These are phyloP conservation scores for Hyposoter dolosus DNA, from an alignment of 2,888 invertebrate species.

Conservation along the genomic window DNA sequence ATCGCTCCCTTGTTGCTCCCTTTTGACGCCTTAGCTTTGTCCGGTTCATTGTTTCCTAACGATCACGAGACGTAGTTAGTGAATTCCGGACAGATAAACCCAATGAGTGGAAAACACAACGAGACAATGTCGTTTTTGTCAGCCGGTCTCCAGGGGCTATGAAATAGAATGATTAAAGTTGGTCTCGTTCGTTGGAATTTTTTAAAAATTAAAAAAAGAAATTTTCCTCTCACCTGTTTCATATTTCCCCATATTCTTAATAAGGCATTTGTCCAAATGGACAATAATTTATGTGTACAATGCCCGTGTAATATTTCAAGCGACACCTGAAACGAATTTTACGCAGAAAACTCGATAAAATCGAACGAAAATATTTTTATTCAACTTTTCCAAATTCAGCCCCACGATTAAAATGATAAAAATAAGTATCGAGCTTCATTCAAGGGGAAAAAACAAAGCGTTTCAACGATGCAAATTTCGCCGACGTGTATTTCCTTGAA, in stretches of 20 bases:
- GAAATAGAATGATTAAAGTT: neutral
- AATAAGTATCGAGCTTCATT: neutral
- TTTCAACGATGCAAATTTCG: neutral
- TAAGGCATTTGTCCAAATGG: too few species aligned
- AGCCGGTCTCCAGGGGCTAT: neutral
- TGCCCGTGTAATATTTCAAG: too few species aligned
- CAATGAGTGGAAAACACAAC: constrained; percentile 2
- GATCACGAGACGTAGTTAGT: constrained; percentile 28
- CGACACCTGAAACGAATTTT: neutral
- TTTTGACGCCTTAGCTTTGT: constrained; percentile 12
- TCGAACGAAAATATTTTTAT: neutral
- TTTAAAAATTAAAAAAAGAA: neutral
- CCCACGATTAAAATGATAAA: neutral
- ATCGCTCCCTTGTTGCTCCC: neutral
- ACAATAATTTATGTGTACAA: too few species aligned
- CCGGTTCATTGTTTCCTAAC: constrained; percentile 38
- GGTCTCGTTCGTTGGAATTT: neutral
- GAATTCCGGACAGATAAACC: constrained; percentile 10
- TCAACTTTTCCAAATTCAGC: neutral
- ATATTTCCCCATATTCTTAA: neutral
- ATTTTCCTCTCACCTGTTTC: neutral
- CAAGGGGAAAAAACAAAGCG: neutral
- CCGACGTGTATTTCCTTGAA: neutral
- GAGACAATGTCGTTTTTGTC: neutral
- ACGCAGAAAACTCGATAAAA: neutral